Evolutionary conservation across 1,140 invertebrate genomes (phyloP).

Genomic region (Eciton burchellii): DNA sequence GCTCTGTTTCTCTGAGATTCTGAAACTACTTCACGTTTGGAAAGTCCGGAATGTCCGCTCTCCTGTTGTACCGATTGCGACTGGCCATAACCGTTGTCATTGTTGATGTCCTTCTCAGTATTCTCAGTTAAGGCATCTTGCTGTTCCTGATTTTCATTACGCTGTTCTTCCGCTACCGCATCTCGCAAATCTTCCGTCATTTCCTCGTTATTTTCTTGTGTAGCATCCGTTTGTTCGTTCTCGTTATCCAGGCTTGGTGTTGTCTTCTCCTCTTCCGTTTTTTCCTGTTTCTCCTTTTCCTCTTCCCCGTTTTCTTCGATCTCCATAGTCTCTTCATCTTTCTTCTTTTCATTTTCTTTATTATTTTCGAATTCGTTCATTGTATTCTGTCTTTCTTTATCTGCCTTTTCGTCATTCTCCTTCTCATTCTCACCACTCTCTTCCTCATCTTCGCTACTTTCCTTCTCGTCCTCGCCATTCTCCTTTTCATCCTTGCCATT

Average conservation of each 20-base stretch:
- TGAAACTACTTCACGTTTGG: constrained; percentile 74
- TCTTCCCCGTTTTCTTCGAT: too few relatives aligned
- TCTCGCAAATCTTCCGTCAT: constrained; percentile 81
- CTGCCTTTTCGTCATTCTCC: constrained; percentile 80
- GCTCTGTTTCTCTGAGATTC: constrained; percentile 65
- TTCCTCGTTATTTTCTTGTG: constrained; percentile 78
- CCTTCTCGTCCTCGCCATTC: too few relatives aligned
- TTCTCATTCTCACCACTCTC: constrained; percentile 81
- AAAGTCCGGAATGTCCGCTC: constrained; percentile 84
- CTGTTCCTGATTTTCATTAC: constrained; percentile 66
- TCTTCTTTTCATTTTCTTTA: too few relatives aligned
- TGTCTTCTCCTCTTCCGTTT: too few relatives aligned
- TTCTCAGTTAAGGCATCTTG: constrained; percentile 78
- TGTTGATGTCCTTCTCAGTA: constrained; percentile 81
- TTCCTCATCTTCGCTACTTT: constrained; percentile 72
- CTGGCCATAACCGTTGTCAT: constrained; percentile 85
- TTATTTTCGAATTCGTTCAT: too few relatives aligned
- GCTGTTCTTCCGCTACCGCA: constrained; percentile 72
- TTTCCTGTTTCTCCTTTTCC: constrained; percentile 81
- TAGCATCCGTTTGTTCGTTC: constrained; percentile 81
- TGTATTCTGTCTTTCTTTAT: too few relatives aligned
- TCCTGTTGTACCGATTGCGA: constrained; percentile 84
- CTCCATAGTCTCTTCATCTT: too few relatives aligned
- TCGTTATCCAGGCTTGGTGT: constrained; percentile 75
- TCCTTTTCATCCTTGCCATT: constrained; percentile 77